Evolutionary conservation across 1,140 invertebrate species (phyloP).

Genomic region (Parasteatoda tepidariorum): DNA sequence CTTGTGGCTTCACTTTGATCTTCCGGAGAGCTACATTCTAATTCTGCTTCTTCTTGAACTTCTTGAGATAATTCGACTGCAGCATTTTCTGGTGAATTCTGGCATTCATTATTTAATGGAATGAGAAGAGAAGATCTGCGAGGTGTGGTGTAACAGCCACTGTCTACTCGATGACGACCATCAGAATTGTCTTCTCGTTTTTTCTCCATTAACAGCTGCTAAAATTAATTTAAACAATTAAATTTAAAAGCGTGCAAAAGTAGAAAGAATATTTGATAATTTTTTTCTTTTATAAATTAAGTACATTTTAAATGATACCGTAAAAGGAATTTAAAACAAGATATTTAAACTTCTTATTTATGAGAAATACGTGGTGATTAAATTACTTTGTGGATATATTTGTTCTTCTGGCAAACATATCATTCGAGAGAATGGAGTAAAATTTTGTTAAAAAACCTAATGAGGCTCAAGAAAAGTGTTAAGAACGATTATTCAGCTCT

Average conservation of each 20-base stretch:
- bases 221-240: not conserved
- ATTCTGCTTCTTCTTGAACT: conserved; percentile 27
- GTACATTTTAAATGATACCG: too few species aligned
- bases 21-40: conserved; percentile 37
- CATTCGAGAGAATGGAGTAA: too few species aligned
- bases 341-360: too few species aligned
- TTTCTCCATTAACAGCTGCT: conserved; percentile 44
- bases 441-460: too few species aligned
- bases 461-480: too few species aligned
- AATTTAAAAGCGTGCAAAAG: not conserved
- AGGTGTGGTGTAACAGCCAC: conserved; percentile 55
- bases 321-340: too few species aligned
- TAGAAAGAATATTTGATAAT: not conserved
- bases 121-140: conserved; percentile 17
- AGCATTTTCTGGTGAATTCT: not conserved
- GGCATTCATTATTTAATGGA: conserved; percentile 22
- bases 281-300: too few species aligned
- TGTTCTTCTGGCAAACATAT: too few species aligned
- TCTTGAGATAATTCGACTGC: not conserved
- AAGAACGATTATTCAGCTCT: too few species aligned
- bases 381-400: too few species aligned
- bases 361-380: too few species aligned
- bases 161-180: conserved; percentile 31
- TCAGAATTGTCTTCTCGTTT: conserved; percentile 20
- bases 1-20: conserved; percentile 40